These are phyloP conservation scores for Zaprionus capensis DNA, from an alignment of 1,140 invertebrate genomes.

Conservation along the genomic window DNA sequence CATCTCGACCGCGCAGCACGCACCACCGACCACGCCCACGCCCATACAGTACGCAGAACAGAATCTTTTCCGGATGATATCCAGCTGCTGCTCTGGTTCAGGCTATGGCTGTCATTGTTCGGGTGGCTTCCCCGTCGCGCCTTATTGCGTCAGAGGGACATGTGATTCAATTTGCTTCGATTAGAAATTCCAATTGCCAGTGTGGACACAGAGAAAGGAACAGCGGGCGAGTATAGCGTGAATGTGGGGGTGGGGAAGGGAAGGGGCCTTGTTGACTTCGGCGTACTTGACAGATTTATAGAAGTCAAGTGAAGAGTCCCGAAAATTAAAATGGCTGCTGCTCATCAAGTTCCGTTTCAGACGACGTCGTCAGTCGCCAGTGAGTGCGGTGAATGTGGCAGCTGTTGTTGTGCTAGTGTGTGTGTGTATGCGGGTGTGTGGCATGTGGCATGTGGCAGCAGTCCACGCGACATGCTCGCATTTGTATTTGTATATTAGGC, in stretches of 20 bases:
- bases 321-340: constrained; percentile 75
- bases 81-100: constrained; percentile 2
- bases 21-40: constrained; percentile 5
- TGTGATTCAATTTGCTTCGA: constrained; percentile 81
- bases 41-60: constrained; percentile 12
- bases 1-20: neutral
- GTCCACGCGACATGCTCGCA: constrained; percentile 10
- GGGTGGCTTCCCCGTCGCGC: constrained; percentile 45
- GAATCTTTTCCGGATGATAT: constrained; percentile 44
- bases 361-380: constrained; percentile 5
- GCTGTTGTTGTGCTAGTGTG: constrained; percentile 9
- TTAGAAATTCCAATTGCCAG: constrained; percentile 70
- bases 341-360: constrained; percentile 69
- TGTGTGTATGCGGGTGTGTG: constrained; percentile 9
- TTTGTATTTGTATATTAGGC: constrained; percentile 52
- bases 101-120: constrained; percentile 32
- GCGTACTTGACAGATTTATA: constrained; percentile 73
- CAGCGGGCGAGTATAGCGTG: neutral
- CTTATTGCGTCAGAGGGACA: constrained; percentile 58
- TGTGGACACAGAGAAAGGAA: neutral
- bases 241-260: neutral
- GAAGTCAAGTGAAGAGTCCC: constrained; percentile 61
- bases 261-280: constrained; percentile 33
- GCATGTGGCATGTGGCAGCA: constrained; percentile 38
- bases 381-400: constrained; percentile 7